Conservation (phyloP, 1,140 invertebrate species). For the Drosophila tani region DNA sequence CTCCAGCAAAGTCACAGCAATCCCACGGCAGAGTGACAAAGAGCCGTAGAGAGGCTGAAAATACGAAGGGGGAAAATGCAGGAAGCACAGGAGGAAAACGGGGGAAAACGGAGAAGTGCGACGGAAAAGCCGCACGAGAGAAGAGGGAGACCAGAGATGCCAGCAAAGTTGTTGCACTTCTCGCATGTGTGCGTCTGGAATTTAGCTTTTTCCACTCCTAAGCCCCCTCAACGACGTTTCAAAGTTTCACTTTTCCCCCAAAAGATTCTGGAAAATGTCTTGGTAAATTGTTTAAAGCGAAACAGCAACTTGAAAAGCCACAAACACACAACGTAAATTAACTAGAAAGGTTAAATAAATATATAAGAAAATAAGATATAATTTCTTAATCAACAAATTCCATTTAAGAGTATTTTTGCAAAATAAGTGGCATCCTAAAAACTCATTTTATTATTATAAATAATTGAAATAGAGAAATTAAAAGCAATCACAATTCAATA, state of each 20-base stretch:
- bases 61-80: background rate
- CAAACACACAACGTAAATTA: background rate
- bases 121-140: background rate
- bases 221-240: background rate
- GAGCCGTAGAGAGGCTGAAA: background rate
- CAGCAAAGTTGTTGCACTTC: slow-evolving; percentile 41
- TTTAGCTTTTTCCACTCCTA: slow-evolving; percentile 2
- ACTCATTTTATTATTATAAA: background rate
- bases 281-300: slow-evolving; percentile 5
- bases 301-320: background rate
- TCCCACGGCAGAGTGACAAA: slow-evolving; percentile 35
- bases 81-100: background rate
- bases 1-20: slow-evolving; percentile 30
- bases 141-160: slow-evolving; percentile 5
- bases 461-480: background rate
- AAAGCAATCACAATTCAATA: background rate
- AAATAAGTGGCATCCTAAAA: too few relatives aligned
- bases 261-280: slow-evolving; percentile 3
- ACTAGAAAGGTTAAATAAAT: background rate
- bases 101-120: background rate
- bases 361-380: too few relatives aligned
- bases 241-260: too few relatives aligned
- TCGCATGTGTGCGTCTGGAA: slow-evolving; percentile 38
- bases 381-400: background rate
- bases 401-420: too few relatives aligned